Evolutionary conservation across 2,888 invertebrate genomes (phyloP).

Genomic region (Agriopis leucophaearia): DNA sequence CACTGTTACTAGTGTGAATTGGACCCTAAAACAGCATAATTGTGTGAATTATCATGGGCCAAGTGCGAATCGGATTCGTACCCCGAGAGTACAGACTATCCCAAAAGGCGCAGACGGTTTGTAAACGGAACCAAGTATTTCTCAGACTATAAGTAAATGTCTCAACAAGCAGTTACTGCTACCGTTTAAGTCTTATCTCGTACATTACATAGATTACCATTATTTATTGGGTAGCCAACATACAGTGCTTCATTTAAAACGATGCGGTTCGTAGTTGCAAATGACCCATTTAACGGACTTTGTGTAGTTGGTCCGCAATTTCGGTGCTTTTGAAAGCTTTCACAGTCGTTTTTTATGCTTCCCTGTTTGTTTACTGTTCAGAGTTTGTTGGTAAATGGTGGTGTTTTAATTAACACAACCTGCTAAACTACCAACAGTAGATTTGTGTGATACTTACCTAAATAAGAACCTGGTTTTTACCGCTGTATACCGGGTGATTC

Average conservation of each 20-base stretch:
- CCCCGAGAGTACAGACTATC: too few relatives aligned
- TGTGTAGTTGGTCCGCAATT: slow-evolving; percentile 30
- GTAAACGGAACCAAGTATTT: too few relatives aligned
- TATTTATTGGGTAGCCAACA: slow-evolving; percentile 17
- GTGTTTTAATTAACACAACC: neutral
- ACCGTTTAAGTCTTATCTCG: slow-evolving; percentile 46
- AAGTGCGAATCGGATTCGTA: too few relatives aligned
- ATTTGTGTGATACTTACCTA: neutral
- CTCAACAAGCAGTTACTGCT: neutral
- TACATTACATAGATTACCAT: slow-evolving; percentile 48
- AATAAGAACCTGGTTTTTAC: too few relatives aligned
- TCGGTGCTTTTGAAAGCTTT: slow-evolving; percentile 18
- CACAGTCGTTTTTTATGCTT: slow-evolving; percentile 34
- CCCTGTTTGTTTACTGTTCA: slow-evolving; percentile 33
- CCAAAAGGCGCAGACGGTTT: too few relatives aligned
- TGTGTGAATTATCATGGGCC: too few relatives aligned
- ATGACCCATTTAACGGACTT: slow-evolving; percentile 51
- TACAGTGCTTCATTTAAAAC: slow-evolving; percentile 48
- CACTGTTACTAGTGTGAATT: too few relatives aligned
- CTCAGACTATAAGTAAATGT: too few relatives aligned
- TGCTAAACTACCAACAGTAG: neutral
- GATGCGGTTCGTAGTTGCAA: slow-evolving; percentile 48
- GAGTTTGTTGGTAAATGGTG: slow-evolving; percentile 6
- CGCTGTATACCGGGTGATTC: too few relatives aligned
- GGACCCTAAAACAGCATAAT: too few relatives aligned